Base-by-base conservation (phyloP, 2,113 vertebrate species). In the Tinamus guttatus region DNA sequence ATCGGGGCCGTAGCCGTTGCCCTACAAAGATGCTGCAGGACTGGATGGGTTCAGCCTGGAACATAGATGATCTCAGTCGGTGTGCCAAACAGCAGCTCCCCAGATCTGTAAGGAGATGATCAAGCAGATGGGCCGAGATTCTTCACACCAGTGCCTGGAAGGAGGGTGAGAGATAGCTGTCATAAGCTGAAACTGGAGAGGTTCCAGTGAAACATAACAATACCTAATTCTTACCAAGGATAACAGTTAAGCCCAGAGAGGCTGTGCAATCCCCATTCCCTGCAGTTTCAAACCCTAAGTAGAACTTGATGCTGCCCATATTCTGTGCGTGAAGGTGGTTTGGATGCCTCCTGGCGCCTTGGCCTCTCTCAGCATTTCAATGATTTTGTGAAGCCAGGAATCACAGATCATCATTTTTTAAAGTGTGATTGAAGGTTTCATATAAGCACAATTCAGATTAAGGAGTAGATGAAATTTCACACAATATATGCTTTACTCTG, bases 401-500 rank as follows among this genome's bases (percentile, higher is more conserved):
- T 17, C 90, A 56, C 17, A 52, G 4, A 38, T 17, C 27, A 67
- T 49, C 79, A 22, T 63, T 83, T 91, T 93, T 91, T 59, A 52
- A 96, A 89, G 22, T 87, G 24, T 24, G 68, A 0, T 54, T 51
- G 40, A 79, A 83, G 19, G n/a, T 82, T 87, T 85, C 25, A 78
- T 12, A 27, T 30, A 84, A 63, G 51, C n/a, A 59, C 6, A 69
- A 47, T 12, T 80, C 65, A 59, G 56, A 92, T 93, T 64, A 83
- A 78, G 58, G 64, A 49, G 45, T 56, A 68, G 69, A 52, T 54
- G 19, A 34, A 86, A 58, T 87, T 94, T 93, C 25, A 73, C 69
- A 18, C 73, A 56, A 56, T 30, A 30, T 80, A 82, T 70, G 32
- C 16, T 94, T 89, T 82, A 60, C 76, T 86, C 59, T 85, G 90